Conservation (phyloP, 2,113 vertebrate species). For the Zapus hudsonius region DNA sequence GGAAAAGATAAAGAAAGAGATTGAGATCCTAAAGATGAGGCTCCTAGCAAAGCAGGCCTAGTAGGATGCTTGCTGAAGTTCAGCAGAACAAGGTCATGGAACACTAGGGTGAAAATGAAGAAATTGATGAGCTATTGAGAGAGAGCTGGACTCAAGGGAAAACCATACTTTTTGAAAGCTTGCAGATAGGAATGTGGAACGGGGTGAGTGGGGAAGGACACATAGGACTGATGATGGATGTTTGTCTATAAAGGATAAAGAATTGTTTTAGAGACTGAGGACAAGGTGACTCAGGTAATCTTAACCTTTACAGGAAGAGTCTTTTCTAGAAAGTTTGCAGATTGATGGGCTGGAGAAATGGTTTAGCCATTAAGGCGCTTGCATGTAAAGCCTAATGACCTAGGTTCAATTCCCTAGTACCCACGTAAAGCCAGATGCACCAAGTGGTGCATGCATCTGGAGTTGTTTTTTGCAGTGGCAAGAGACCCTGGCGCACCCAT, state of each 20-base stretch:
- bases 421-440: no score
- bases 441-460: no score
- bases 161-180: conserved; percentile 19
- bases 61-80: not conserved
- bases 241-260: not conserved
- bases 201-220: not conserved
- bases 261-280: not conserved
- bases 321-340: not conserved
- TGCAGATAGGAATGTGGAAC: conserved; percentile 30
- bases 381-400: no score
- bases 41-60: not conserved
- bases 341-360: no score
- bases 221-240: not conserved
- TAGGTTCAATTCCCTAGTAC: no score
- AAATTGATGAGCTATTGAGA: not conserved
- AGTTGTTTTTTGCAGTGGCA: no score
- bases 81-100: not conserved
- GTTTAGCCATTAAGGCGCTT: no score
- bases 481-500: no score
- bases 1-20: not conserved
- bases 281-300: not conserved
- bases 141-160: not conserved
- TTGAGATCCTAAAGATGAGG: no score
- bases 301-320: not conserved
- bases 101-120: not conserved